Percentiles rank a stretch among this genome's conserved stretches.
Evolutionary conservation across 1,140 invertebrate genomes (phyloP).

Genomic region (Euglossa dilemma): DNA sequence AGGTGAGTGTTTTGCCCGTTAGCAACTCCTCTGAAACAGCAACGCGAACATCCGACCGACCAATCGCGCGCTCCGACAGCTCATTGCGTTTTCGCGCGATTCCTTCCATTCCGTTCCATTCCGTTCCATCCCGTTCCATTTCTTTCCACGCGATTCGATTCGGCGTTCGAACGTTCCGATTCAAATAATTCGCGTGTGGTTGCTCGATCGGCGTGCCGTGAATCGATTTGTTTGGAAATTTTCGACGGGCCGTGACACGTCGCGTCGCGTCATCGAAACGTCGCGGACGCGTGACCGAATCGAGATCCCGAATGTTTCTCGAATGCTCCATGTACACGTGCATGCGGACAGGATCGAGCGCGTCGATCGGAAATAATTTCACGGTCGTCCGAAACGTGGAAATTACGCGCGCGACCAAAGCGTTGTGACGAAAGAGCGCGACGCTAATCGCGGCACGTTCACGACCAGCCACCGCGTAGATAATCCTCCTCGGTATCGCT

Average conservation of each 20-base stretch:
- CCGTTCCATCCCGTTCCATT: no score
- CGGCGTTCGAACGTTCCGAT: no score
- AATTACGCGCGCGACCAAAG: conserved; percentile 10
- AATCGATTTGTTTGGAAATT: no score
- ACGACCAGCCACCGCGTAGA: background rate
- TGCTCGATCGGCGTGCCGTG: no score
- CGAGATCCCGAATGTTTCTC: background rate
- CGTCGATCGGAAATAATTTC: conserved; percentile 15
- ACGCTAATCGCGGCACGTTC: background rate
- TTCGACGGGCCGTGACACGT: background rate
- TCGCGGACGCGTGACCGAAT: background rate
- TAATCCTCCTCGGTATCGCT: background rate
- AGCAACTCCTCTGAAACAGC: background rate
- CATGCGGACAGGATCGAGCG: background rate
- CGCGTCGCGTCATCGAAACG: no score
- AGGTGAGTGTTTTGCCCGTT: conserved; percentile 81
- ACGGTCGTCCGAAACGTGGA: background rate
- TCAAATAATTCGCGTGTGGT: no score
- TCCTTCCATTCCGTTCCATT: no score
- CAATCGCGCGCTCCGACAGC: background rate
- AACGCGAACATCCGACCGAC: background rate
- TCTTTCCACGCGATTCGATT: no score
- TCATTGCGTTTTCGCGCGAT: no score
- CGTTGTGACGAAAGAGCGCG: background rate
- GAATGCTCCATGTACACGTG: background rate